These are phyloP conservation scores for Alauda arvensis DNA, from an alignment of 2,797 vertebrate species.

Conservation along the genomic window DNA sequence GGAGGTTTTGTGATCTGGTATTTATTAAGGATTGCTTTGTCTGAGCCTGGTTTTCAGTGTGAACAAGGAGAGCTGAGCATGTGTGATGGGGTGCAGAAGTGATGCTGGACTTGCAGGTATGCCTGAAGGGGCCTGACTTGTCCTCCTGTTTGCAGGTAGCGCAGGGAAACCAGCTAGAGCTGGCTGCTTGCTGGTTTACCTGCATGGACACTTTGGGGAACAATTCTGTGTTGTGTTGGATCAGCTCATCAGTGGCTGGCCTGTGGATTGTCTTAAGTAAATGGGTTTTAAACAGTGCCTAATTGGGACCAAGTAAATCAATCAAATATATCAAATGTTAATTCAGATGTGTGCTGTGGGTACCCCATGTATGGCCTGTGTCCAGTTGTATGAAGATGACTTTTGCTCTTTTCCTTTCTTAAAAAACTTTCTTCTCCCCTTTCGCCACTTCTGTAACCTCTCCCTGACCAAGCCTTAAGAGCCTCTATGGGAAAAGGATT, in stretches of 20 bases:
- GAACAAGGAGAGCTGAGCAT: background rate
- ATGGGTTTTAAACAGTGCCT: background rate
- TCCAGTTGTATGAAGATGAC: background rate
- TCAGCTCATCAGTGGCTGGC: background rate
- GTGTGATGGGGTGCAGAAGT: background rate
- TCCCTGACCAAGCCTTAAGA: background rate
- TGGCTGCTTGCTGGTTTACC: accelerated
- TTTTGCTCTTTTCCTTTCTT: background rate
- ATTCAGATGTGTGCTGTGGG: background rate
- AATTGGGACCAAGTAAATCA: background rate
- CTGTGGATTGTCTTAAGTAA: accelerated
- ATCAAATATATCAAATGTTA: background rate
- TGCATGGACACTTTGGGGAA: accelerated
- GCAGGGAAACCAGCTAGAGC: background rate
- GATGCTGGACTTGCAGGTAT: background rate
- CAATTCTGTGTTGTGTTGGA: background rate
- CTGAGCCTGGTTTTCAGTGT: background rate
- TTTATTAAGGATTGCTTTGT: background rate
- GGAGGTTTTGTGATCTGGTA: slow-evolving; percentile 8
- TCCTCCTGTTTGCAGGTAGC: background rate
- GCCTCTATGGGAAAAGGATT: background rate
- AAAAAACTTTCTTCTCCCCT: background rate
- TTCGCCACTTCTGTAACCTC: background rate
- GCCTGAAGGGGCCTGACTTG: background rate
- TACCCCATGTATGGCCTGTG: background rate